Base-by-base conservation (phyloP, 1,140 invertebrate species). In the Aphaenogaster floridana region DNA sequence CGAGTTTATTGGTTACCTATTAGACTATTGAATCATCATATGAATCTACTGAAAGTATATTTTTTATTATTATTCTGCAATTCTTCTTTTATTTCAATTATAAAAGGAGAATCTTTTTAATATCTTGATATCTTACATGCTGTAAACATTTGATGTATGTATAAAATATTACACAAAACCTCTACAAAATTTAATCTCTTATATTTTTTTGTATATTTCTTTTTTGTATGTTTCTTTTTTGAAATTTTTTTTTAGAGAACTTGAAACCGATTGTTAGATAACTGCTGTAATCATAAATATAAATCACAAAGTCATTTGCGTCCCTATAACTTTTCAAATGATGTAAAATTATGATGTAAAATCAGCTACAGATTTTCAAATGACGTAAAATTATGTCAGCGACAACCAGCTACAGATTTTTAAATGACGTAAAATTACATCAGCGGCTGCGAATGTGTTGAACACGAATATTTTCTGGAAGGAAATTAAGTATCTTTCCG, bases 61-160 rank as follows among this genome's bases (percentile, higher is more conserved):
- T 68, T 66, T 68, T 68, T 13, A 68, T 45, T 68, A 42, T 68
- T 68, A 42, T 68, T 68, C 17, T 57, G 15, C 17, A 39, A 66
- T 21, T 42, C n/a, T 21, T 7, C n/a, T 68, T 45, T 68, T 21
- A 34, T 61, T 61, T 0, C 5, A 13, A 61, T 61, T 61, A 34
- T 61, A 34, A 61, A 61, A 61, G 11, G 11, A 1, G 28, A 13
- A 17, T 9, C 7, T 57, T 57, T 21, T 21, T 2, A 21, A 57
- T 57, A 21, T 21, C n/a, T 21, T 9, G 6, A 57, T n/a, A 57
- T n/a, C 7, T 57, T 57, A 57, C 2, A 2, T 21, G n/a, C 8
- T 9, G 7, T 21, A 57, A 57, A 57, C 54, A n/a, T 57, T 21
- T 57, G 2, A 57, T 8, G 7, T 57, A 9, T 21, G 1, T 6